Evolutionary conservation across 1,140 invertebrate species (phyloP).

Genomic region (Psix sp.): DNA sequence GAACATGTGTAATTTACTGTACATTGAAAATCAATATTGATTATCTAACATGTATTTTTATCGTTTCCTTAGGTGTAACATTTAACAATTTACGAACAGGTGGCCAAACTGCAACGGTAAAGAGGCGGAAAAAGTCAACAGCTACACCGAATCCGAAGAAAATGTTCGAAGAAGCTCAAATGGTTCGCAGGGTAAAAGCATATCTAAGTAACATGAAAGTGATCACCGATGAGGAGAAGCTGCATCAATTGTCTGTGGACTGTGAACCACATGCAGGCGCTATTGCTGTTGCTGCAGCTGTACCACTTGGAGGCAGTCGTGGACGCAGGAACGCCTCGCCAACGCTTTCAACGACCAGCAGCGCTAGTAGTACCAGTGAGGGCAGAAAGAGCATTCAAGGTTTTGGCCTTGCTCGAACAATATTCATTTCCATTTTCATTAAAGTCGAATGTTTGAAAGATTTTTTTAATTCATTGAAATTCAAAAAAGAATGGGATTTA

Average conservation of each 20-base stretch:
- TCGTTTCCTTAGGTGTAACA: conserved; percentile 39
- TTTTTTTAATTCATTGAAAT: no score
- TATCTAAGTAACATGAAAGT: conserved; percentile 96
- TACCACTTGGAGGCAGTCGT: conserved; percentile 74
- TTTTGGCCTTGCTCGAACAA: conserved; percentile 58
- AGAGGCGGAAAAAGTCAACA: conserved; percentile 92
- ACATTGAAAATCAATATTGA: no score
- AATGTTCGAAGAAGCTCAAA: conserved; percentile 99
- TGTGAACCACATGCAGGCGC: conserved; percentile 87
- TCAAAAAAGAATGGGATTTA: no score
- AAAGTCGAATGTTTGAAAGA: conserved; percentile 14
- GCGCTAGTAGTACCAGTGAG: conserved; percentile 91
- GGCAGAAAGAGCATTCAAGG: conserved; percentile 80
- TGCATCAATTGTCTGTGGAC: conserved; percentile 91
- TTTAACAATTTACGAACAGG: conserved; percentile 61
- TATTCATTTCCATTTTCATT: conserved; percentile 5
- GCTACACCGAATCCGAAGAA: conserved; percentile 96
- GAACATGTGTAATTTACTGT: no score
- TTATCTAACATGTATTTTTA: conserved; percentile 25
- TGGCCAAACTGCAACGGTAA: conserved; percentile 86
- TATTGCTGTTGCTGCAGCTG: conserved; percentile 78
- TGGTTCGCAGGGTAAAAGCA: conserved; percentile 96
- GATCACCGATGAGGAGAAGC: conserved; percentile 91
- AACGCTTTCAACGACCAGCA: conserved; percentile 91
- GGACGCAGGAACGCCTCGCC: conserved; percentile 89